phyloP scores from a whole-genome alignment of 2,888 invertebrate species.

The Mycalesis mineus region DNA sequence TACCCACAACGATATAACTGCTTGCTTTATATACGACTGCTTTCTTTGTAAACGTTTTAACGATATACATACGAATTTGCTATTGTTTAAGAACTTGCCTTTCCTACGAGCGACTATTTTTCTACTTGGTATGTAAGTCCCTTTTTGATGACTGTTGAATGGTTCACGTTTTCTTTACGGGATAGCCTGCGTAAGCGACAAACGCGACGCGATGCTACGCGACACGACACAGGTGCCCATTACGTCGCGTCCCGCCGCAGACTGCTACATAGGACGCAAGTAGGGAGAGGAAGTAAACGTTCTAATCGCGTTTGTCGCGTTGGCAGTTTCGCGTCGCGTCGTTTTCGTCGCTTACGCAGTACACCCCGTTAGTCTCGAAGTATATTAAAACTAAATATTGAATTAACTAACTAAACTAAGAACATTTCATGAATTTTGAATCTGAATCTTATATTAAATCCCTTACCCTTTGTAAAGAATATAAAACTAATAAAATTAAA shows the following conservation, averaged over 20 bases:
- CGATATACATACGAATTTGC: conserved; percentile 41
- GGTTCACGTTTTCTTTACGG: conserved; percentile 15
- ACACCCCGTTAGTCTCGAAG: not conserved
- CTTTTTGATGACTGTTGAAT: conserved; percentile 26
- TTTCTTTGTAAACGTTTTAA: conserved; percentile 46
- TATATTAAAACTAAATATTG: not conserved
- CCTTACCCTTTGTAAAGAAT: not conserved
- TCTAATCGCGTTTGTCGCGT: no score
- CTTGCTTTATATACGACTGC: conserved; percentile 52
- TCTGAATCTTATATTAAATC: not conserved
- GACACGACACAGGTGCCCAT: no score
- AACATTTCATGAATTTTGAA: not conserved
- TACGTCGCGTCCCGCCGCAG: no score
- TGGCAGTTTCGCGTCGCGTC: no score
- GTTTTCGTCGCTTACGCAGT: no score
- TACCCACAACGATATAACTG: conserved; percentile 45
- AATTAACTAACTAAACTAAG: not conserved
- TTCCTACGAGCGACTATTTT: conserved; percentile 45
- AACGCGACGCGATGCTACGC: no score
- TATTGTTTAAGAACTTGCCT: conserved; percentile 39
- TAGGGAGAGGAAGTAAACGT: no score
- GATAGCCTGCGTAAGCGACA: no score
- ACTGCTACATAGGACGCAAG: no score
- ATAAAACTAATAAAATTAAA: not conserved
- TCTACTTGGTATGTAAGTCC: conserved; percentile 37